Evolutionary conservation across 2,113 vertebrate genomes (phyloP).

Genomic region (Serinus canaria): DNA sequence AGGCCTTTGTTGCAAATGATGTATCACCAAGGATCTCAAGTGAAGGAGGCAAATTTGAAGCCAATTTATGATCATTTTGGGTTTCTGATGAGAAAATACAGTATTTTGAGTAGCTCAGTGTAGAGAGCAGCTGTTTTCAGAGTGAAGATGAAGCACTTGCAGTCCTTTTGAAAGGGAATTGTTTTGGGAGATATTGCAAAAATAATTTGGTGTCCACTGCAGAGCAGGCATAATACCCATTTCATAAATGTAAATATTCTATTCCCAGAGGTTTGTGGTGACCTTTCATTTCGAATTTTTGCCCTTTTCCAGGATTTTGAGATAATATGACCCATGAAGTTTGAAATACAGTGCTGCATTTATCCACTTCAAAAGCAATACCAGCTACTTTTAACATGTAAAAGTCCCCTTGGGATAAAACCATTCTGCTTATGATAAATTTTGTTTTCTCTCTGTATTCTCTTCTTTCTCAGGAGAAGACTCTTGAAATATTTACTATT

Average conservation of each 20-base stretch:
- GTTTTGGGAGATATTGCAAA: background rate
- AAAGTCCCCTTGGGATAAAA: background rate
- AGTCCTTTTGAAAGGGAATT: background rate
- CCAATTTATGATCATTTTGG: background rate
- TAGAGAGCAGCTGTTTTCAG: background rate
- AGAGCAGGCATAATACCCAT: background rate
- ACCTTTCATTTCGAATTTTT: background rate
- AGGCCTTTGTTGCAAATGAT: background rate
- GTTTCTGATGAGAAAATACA: background rate
- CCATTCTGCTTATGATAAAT: background rate
- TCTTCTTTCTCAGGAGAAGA: background rate
- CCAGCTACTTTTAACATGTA: background rate
- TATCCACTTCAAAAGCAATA: background rate
- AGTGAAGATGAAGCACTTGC: background rate
- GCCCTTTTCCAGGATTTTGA: background rate
- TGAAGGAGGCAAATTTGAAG: background rate
- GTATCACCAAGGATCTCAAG: background rate
- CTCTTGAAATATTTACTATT: background rate
- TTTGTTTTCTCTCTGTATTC: background rate
- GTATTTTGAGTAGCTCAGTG: background rate
- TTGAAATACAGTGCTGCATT: background rate
- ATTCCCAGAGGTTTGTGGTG: background rate
- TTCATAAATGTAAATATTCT: conserved; percentile 16
- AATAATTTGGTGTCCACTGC: background rate
- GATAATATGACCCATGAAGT: background rate